These are phyloP conservation scores for Ammospiza caudacuta DNA, from an alignment of 2,113 vertebrate species.

Conservation along the genomic window DNA sequence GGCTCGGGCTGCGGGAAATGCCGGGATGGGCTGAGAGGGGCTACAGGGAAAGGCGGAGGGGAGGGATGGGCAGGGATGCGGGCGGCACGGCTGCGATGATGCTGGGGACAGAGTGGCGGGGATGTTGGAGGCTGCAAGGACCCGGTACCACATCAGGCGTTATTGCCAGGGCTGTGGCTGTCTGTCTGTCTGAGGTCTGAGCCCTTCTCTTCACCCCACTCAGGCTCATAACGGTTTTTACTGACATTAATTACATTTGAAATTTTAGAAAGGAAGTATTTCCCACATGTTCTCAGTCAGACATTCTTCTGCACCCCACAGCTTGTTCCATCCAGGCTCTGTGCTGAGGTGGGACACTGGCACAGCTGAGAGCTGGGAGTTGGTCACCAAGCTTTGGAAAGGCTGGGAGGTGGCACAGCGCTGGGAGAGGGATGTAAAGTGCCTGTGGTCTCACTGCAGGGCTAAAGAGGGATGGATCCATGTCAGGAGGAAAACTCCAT, in stretches of 20 bases:
- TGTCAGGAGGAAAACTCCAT: background rate
- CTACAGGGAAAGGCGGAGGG: background rate
- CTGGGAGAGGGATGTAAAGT: background rate
- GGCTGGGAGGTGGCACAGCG: background rate
- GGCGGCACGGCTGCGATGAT: background rate
- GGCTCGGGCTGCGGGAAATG: background rate
- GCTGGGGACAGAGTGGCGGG: background rate
- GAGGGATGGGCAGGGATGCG: background rate
- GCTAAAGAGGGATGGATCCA: background rate
- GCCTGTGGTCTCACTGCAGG: rapidly evolving
- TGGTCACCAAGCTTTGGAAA: background rate
- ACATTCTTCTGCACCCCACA: background rate
- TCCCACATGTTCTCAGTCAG: background rate
- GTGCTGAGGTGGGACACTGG: background rate
- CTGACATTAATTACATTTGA: background rate
- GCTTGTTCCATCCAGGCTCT: background rate
- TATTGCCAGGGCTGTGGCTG: background rate
- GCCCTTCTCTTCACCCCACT: background rate
- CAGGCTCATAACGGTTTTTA: background rate
- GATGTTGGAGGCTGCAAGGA: background rate
- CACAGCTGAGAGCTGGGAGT: background rate
- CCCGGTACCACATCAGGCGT: rapidly evolving
- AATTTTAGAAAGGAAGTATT: background rate
- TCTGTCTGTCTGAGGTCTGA: background rate
- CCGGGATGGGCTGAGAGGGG: background rate